Evolutionary conservation across 2,797 vertebrate species (phyloP).

Genomic region (Glyptemys insculpta): DNA sequence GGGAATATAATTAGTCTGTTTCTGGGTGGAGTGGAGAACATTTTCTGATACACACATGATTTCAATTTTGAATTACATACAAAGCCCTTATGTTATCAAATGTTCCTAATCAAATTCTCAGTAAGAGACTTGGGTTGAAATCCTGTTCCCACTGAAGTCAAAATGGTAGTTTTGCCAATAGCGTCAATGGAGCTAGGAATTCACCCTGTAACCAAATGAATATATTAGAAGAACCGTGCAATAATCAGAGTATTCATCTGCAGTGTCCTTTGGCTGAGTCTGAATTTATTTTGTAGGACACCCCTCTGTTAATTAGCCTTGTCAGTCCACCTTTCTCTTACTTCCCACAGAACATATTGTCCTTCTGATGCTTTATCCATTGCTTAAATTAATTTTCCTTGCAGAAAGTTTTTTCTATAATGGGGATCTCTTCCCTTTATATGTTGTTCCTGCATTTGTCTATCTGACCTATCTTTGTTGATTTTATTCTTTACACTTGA

Average conservation of each 20-base stretch:
- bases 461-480: background rate
- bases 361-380: slow-evolving; percentile 26
- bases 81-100: accelerated
- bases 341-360: slow-evolving; percentile 33
- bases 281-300: slow-evolving; percentile 32
- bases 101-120: background rate
- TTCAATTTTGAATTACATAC: background rate
- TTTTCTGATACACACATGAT: accelerated
- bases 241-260: background rate
- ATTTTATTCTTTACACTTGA: background rate
- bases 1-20: slow-evolving; percentile 15
- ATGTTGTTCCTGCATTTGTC: background rate
- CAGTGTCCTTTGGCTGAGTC: background rate
- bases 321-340: slow-evolving; percentile 58
- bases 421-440: background rate
- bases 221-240: background rate
- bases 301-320: slow-evolving; percentile 63
- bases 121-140: background rate
- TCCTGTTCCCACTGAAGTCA: background rate
- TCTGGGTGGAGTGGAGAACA: background rate
- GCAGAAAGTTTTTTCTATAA: background rate
- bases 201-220: background rate
- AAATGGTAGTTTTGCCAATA: background rate
- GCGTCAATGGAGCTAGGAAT: accelerated
- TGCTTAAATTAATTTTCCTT: slow-evolving; percentile 24